These are phyloP conservation scores for Micropterix aruncella DNA, from an alignment of 2,888 invertebrate species.

Conservation along the genomic window DNA sequence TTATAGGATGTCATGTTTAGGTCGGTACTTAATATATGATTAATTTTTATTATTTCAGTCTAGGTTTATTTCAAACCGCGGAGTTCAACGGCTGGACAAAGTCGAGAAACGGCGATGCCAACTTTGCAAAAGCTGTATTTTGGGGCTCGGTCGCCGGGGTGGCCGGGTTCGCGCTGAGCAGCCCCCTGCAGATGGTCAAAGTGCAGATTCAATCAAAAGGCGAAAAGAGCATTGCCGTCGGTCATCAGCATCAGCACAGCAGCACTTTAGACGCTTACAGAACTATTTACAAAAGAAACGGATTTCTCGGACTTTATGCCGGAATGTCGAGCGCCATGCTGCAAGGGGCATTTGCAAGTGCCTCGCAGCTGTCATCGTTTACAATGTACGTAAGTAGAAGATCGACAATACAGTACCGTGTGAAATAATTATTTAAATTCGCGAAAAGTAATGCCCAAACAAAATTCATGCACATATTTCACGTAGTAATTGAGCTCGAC, in stretches of 20 bases:
- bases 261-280: constrained; percentile 31
- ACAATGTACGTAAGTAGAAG: constrained; percentile 43
- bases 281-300: constrained; percentile 36
- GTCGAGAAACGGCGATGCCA: constrained; percentile 22
- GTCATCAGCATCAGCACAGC: constrained; percentile 60
- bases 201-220: too few species aligned
- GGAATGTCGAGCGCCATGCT: constrained; percentile 60
- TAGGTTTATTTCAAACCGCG: constrained; percentile 51
- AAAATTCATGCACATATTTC: too few species aligned
- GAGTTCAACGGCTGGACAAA: constrained; percentile 41
- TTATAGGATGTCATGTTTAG: too few species aligned
- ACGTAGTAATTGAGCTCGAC: too few species aligned
- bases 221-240: constrained; percentile 65
- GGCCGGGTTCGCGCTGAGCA: constrained; percentile 52
- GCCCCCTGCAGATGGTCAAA: constrained; percentile 72
- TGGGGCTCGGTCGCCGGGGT: constrained; percentile 44
- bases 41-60: too few species aligned
- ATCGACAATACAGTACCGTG: too few species aligned
- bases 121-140: constrained; percentile 23
- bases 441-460: too few species aligned
- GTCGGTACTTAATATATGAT: too few species aligned
- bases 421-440: too few species aligned
- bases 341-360: constrained; percentile 68
- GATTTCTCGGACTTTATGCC: constrained; percentile 57
- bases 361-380: constrained; percentile 72